Evolutionary conservation across 2,888 invertebrate genomes (phyloP), one percentile per base, ranked within the genome.

Genomic region (Sarcophaga subvicina): DNA sequence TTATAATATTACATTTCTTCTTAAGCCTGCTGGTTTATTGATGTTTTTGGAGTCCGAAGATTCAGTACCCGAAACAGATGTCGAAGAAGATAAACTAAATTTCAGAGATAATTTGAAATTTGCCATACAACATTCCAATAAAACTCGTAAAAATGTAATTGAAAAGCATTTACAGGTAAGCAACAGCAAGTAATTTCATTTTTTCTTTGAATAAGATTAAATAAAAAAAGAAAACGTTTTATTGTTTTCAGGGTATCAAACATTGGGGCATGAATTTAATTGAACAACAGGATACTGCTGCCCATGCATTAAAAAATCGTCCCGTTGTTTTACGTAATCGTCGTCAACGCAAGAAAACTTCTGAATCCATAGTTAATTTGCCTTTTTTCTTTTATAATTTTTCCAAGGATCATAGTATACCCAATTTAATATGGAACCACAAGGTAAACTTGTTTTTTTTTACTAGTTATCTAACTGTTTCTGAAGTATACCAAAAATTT

Each of bases 381-480:
- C 95, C 96, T 75, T 94, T 98, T 89, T 99, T 99, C 94, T 99
- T 98, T 94, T 98, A 98, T 94, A 97, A 98, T 94, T 99, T 99
- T 94, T 96, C 96, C 91, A 96, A 96, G 91, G 99, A 99, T 94
- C 99, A 99, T 92, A 96, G 98, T 82, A 95, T 98, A 93, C 98
- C 99, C 0, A 99, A 99, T 94, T 95, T 99, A 63, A 98, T 99
- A 91, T 99, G 99, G 99, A 99, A 99, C 93, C 98, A 98, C 92
- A 99, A 98, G 94, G 97, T 97, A 90, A 92, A 47, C 47, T n/a
- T 25, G 3, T 63, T 8, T 37, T 8, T 37, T 37, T 25, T 70
- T 54, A 17, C 4, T 54, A 54, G 54, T 17, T 54, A 5, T 54
- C 17, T 17, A 17, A 17, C 17, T 54, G 12, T 54, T 14, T 54